These are phyloP conservation scores for Cinclus cinclus DNA, from an alignment of 2,113 vertebrate species.

Conservation along the genomic window DNA sequence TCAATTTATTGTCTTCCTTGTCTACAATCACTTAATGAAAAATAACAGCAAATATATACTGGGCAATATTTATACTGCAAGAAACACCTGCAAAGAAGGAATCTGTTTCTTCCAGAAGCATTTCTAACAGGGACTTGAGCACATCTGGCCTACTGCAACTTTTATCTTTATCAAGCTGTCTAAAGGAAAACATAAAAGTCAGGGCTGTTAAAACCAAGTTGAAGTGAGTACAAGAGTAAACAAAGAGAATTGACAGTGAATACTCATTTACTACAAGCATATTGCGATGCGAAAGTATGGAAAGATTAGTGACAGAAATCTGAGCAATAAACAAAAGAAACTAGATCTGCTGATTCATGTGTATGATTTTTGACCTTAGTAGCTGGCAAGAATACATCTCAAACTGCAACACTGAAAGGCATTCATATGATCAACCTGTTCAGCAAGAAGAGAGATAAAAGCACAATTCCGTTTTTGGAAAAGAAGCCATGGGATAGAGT, in stretches of 20 bases:
- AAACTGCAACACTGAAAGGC: not conserved
- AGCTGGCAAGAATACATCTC: not conserved
- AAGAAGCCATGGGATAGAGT: not conserved
- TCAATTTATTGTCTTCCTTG: not conserved
- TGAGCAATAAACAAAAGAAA: not conserved
- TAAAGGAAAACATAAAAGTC: not conserved
- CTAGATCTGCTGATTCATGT: not conserved
- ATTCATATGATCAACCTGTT: not conserved
- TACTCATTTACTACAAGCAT: not conserved
- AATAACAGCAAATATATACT: not conserved
- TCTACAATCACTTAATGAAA: not conserved
- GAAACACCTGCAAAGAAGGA: not conserved
- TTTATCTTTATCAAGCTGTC: not conserved
- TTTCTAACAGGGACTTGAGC: not conserved
- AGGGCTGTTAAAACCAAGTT: not conserved
- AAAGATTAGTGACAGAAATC: not conserved
- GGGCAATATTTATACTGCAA: not conserved
- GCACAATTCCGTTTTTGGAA: not conserved
- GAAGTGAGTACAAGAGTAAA: not conserved
- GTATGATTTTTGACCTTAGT: not conserved
- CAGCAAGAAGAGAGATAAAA: not conserved
- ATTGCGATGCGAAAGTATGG: not conserved
- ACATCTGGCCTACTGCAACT: not conserved
- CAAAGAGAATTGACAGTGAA: not conserved
- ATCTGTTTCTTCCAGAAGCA: not conserved